A percentile compares a stretch with the other conserved stretches of the same genome.
Evolutionary conservation across 2,888 invertebrate species (phyloP).

Genomic region (Luperina nickerlii): DNA sequence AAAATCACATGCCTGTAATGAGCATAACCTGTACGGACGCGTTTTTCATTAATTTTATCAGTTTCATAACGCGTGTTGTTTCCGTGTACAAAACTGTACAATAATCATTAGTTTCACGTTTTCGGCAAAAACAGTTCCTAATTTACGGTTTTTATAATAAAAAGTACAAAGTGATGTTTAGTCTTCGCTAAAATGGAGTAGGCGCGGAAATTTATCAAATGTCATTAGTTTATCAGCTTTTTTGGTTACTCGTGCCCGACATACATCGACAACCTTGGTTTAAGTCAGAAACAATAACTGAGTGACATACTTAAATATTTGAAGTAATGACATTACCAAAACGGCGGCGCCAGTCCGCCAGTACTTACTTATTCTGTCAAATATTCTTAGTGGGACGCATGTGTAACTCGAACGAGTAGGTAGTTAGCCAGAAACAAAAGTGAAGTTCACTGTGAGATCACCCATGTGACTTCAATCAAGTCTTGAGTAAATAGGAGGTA

Average conservation of each 20-base stretch:
- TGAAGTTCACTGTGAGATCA: neutral
- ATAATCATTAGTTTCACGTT: conserved; percentile 18
- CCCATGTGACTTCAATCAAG: neutral
- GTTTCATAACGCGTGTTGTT: conserved; percentile 15
- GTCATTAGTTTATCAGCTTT: conserved; percentile 49
- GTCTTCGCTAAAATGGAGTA: conserved; percentile 22
- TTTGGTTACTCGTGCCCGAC: conserved; percentile 20
- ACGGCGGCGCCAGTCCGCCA: neutral
- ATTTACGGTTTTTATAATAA: neutral
- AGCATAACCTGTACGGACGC: conserved; percentile 37
- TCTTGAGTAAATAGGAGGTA: neutral
- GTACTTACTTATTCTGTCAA: too few relatives aligned
- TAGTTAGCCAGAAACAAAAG: neutral
- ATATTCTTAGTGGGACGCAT: neutral
- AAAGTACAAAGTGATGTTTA: neutral
- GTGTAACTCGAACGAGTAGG: neutral
- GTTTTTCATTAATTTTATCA: conserved; percentile 20
- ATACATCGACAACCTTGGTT: neutral
- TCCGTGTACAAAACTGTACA: conserved; percentile 15
- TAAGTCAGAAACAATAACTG: neutral
- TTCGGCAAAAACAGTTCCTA: conserved; percentile 8
- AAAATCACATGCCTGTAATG: conserved; percentile 29
- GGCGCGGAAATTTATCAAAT: conserved; percentile 31
- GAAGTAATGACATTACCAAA: neutral
- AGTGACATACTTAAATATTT: neutral